Evolutionary conservation across 2,113 vertebrate genomes (phyloP).

Genomic region (Ia io): DNA sequence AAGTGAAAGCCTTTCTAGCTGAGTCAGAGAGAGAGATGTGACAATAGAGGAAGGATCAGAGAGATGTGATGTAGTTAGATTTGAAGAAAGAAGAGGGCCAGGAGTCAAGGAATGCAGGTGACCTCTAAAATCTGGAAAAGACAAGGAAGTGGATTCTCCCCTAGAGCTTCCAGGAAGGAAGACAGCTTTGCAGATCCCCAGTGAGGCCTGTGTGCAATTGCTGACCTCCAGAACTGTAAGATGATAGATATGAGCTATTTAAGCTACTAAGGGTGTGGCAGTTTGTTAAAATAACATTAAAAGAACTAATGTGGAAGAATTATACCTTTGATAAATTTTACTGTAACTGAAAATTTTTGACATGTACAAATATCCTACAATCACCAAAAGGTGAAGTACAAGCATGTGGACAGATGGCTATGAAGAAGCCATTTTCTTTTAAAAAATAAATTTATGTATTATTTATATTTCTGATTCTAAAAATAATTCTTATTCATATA

Average conservation of each 20-base stretch:
- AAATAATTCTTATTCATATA: not conserved
- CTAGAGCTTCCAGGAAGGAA: not conserved
- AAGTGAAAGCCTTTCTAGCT: not conserved
- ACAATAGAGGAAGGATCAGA: not conserved
- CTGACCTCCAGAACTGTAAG: not conserved
- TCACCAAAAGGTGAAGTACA: not conserved
- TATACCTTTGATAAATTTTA: not conserved
- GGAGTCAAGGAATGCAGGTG: not conserved
- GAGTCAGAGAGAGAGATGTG: not conserved
- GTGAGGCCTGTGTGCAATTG: not conserved
- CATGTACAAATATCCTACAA: not conserved
- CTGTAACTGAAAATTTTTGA: not conserved
- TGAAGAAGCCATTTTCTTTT: not conserved
- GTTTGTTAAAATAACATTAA: not conserved
- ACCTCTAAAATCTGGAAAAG: not conserved
- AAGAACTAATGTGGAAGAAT: not conserved
- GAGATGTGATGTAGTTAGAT: not conserved
- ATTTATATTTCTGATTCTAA: conserved; percentile 18
- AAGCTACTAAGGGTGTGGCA: not conserved
- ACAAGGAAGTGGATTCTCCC: not conserved
- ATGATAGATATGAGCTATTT: not conserved
- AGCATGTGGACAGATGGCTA: not conserved
- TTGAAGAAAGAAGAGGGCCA: not conserved
- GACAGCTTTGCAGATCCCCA: not conserved
- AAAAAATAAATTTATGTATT: not conserved